Base-by-base conservation (phyloP, 2,113 vertebrate genomes). In the Microtus ochrogaster region DNA sequence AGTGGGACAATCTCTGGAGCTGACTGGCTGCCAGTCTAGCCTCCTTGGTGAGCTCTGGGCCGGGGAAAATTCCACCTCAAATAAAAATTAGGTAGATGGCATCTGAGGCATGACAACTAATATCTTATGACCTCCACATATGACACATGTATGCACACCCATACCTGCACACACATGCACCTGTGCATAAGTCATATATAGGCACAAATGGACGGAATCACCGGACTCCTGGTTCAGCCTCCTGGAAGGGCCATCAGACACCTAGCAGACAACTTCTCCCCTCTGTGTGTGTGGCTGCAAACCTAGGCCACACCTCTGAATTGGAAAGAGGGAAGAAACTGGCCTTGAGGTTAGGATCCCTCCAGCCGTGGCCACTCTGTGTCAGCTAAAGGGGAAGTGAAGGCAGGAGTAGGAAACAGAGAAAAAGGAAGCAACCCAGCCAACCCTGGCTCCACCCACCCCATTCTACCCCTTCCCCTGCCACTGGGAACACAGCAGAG, bases 371-470 rank as follows among this genome's bases (percentile, higher is more conserved):
- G 84, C 49, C 74, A 36, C 68, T 2, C 0, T 9, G 11, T 76
- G 65, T 81, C 78, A 83, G 63, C 83, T 41, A 22, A 91, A 90
- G 76, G 74, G 81, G 94, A 97, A 91, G 89, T 41, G 72, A 68
- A 74, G 49, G 90, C 73, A 4, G 3, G 79, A 65, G 39, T 82
- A 58, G 79, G 72, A 88, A 91, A 49, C 3, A 74, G 84, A 96
- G 89, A 93, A 92, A 91, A 52, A 84, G 70, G 89, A 97, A 97
- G 95, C 58, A 88, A 10, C 24, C 3, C 41, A 70, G 55, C 24
- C 19, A 14, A 21, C 68, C 58, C 44, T 2, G 28, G 17, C 24
- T 19, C 33, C 58, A 19, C 61, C 28, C 49, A 4, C 1, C 0
- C 19, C 55, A 7, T 26, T 2, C 63, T 39, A 10, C 39, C 55